A percentile compares a stretch with the other conserved stretches of the same genome.
Conservation (phyloP, 2,113 vertebrate species). For the Anoplopoma fimbria region DNA sequence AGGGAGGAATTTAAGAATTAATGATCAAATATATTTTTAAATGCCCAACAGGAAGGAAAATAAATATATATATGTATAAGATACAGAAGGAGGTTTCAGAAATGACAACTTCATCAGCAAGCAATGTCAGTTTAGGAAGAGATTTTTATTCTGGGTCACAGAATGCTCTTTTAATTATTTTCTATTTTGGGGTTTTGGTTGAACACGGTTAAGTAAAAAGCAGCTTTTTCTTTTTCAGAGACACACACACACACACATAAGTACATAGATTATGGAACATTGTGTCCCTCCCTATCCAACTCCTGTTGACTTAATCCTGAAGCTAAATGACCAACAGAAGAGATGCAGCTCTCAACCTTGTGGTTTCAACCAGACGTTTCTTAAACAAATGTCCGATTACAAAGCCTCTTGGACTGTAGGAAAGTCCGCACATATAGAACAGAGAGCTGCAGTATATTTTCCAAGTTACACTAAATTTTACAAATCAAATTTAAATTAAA, state of each 20-base stretch:
- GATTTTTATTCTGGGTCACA: background rate
- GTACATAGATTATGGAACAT: constrained; percentile 1
- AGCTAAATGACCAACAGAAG: background rate
- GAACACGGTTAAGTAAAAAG: background rate
- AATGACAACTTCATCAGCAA: background rate
- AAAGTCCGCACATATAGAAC: background rate
- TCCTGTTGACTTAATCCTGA: background rate
- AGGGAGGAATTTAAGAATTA: background rate
- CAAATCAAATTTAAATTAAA: background rate
- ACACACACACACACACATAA: background rate
- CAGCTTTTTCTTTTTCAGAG: background rate
- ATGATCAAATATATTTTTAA: background rate
- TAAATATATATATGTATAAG: no score
- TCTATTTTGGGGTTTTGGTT: background rate
- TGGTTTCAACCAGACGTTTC: background rate
- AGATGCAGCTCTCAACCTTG: background rate
- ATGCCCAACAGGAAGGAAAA: background rate
- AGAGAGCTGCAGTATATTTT: background rate
- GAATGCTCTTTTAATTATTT: background rate
- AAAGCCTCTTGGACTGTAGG: background rate
- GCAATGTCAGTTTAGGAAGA: background rate
- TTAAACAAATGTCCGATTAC: background rate
- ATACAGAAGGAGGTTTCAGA: background rate
- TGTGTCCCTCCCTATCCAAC: background rate
- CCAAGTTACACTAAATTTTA: background rate